Percentiles rank a stretch among this genome's conserved stretches.
These are phyloP conservation scores for Nipponia nippon DNA, from an alignment of 2,113 vertebrate species.

Conservation along the genomic window DNA sequence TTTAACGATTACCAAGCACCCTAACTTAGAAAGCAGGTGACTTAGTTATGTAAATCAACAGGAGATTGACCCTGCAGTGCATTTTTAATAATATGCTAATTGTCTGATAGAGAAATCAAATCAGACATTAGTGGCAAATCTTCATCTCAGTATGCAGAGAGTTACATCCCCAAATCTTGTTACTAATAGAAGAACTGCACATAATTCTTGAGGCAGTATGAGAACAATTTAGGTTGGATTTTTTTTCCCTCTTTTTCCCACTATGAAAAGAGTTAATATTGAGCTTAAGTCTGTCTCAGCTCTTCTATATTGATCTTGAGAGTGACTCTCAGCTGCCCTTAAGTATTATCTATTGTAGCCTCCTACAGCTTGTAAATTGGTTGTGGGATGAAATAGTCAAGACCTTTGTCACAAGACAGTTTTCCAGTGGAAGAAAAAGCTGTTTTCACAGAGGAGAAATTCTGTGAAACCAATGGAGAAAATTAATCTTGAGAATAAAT, in stretches of 20 bases:
- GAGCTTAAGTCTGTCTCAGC: slow-evolving; percentile 6
- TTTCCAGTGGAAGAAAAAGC: not conserved
- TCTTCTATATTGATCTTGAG: slow-evolving; percentile 33
- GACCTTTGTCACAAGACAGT: not conserved
- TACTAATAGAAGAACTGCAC: not conserved
- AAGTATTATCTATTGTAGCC: not conserved
- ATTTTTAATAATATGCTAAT: slow-evolving; percentile 71
- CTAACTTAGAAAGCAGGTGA: slow-evolving; percentile 34
- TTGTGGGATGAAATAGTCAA: not conserved
- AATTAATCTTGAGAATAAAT: not conserved
- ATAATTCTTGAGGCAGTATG: not conserved
- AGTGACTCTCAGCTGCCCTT: not conserved
- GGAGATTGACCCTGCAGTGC: slow-evolving; percentile 47
- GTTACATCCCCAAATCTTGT: slow-evolving; percentile 30
- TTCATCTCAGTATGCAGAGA: slow-evolving; percentile 42
- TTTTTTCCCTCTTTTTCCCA: not conserved
- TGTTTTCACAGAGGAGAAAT: not conserved
- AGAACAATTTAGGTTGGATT: not conserved
- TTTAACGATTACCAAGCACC: not conserved
- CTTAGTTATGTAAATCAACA: slow-evolving; percentile 66
- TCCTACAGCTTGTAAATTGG: not conserved
- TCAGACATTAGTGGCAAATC: slow-evolving; percentile 47
- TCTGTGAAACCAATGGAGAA: not conserved
- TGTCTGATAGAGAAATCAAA: slow-evolving; percentile 68
- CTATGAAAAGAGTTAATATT: slow-evolving; percentile 15